Percentiles rank a stretch among this genome's conserved stretches.
These are phyloP conservation scores for Drosophila sordidula DNA, from an alignment of 2,888 invertebrate species.

Conservation along the genomic window DNA sequence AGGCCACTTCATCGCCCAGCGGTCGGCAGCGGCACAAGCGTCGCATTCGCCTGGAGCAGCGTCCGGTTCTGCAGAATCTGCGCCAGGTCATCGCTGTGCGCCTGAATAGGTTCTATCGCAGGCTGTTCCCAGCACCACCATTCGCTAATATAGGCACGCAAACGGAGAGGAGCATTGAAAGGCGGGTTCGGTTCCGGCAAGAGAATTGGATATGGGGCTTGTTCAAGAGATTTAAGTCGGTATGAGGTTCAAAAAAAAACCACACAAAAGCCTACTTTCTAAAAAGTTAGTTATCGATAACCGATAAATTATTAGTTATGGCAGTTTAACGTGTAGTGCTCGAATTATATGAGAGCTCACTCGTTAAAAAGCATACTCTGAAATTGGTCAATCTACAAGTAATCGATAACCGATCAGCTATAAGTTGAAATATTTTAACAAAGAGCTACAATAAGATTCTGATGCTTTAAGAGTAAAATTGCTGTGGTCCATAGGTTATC, in stretches of 20 bases:
- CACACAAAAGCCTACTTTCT: neutral
- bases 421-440: too few species aligned
- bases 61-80: slow-evolving; percentile 44
- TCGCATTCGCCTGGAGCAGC: slow-evolving; percentile 25
- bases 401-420: too few species aligned
- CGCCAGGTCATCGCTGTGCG: neutral
- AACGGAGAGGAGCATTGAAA: neutral
- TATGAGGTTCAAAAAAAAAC: slow-evolving; percentile 4
- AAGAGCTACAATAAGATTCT: too few species aligned
- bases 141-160: neutral
- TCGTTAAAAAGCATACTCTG: too few species aligned
- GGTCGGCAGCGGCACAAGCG: neutral
- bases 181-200: too few species aligned
- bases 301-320: neutral
- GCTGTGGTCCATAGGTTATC: neutral
- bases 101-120: slow-evolving; percentile 8
- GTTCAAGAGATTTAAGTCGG: slow-evolving; percentile 9
- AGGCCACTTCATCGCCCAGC: neutral
- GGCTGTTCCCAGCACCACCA: neutral
- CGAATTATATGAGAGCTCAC: too few species aligned
- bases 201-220: neutral
- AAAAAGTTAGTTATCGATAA: neutral
- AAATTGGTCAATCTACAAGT: too few species aligned
- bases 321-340: too few species aligned
- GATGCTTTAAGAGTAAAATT: too few species aligned